A percentile compares a stretch with the other conserved stretches of the same genome.
These are phyloP conservation scores for Pseudoips prasinana DNA, from an alignment of 2,888 invertebrate species.

Conservation along the genomic window DNA sequence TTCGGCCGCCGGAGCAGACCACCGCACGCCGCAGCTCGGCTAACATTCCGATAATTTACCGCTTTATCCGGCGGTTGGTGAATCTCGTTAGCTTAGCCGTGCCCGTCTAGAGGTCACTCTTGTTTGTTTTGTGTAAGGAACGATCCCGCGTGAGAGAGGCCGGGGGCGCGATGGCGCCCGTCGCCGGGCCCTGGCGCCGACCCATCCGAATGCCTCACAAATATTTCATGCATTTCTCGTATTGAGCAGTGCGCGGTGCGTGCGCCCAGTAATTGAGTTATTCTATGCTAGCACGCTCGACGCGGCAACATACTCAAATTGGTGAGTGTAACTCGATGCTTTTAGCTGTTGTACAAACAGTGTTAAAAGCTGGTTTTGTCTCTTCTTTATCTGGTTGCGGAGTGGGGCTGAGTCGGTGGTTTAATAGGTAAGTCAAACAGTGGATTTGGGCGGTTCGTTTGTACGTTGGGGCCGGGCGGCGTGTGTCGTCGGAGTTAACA, in stretches of 20 bases:
- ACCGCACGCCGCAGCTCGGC: conserved; percentile 60
- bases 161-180: conserved; percentile 78
- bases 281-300: conserved; percentile 38
- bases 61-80: conserved; percentile 78
- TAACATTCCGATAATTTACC: conserved; percentile 78
- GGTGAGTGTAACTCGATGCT: conserved; percentile 52
- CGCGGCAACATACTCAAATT: conserved; percentile 42
- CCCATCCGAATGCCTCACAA: conserved; percentile 68
- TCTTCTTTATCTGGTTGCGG: conserved; percentile 48
- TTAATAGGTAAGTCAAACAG: conserved; percentile 65
- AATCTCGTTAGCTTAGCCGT: conserved; percentile 75
- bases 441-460: conserved; percentile 76
- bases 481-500: conserved; percentile 62
- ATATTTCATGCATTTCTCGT: conserved; percentile 75
- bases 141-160: conserved; percentile 72
- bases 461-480: conserved; percentile 50
- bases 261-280: conserved; percentile 68
- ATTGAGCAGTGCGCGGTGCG: conserved; percentile 56
- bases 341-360: conserved; percentile 60
- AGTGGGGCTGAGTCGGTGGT: conserved; percentile 43
- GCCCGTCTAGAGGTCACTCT: conserved; percentile 76
- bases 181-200: conserved; percentile 73
- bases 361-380: conserved; percentile 47
- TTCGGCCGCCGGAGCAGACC: conserved; percentile 60
- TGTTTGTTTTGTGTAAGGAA: conserved; percentile 78